Evolutionary conservation across 2,113 vertebrate species (phyloP), one percentile per base, ranked within the genome.

Genomic region (Chamaetylas fuelleborni): DNA sequence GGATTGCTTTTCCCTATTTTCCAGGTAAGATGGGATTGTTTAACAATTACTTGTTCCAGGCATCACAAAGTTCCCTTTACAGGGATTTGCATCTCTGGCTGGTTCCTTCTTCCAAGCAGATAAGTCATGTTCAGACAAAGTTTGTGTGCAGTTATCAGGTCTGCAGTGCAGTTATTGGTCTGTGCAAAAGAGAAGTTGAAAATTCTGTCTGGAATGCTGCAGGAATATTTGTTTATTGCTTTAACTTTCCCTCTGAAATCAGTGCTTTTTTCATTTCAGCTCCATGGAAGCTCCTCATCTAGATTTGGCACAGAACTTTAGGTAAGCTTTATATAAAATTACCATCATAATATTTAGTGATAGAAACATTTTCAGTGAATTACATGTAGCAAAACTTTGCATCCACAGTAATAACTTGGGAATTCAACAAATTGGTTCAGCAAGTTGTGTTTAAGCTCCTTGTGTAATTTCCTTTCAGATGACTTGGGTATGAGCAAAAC

Each of bases 221-320:
- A 67, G 62, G 40, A 80, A 65, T 34, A 29, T 94, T 89, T 94
- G n/a, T 81, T 47, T 77, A 34, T 62, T 56, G 29, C 31, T 33
- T 76, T 47, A 33, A 33, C 78, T 87, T 96, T 31, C 60, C 81
- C 73, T 91, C 87, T 95, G 58, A 97, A 92, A 82, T 67, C 91
- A 50, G 19, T 95, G 45, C 13, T 56, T 93, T 97, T 90, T 78
- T 77, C 43, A 45, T 98, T 98, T 85, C 97, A 98, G 98, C 88
- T 96, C 97, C 16, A 3, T 88, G 84, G 94, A 96, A 88, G 85
- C 81, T 70, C 82, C 85, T 25, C 88, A 93, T 42, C 83, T 95
- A 42, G 97, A 96, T 64, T 58, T 96, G 80, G 87, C 87, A 51
- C 97, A 97, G 84, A 98, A 98, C 86, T 94, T 97, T 34, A 98